Percentiles rank a stretch among this genome's conserved stretches.
These are phyloP conservation scores for Halesus radiatus DNA, from an alignment of 1,140 invertebrate species.

Conservation along the genomic window DNA sequence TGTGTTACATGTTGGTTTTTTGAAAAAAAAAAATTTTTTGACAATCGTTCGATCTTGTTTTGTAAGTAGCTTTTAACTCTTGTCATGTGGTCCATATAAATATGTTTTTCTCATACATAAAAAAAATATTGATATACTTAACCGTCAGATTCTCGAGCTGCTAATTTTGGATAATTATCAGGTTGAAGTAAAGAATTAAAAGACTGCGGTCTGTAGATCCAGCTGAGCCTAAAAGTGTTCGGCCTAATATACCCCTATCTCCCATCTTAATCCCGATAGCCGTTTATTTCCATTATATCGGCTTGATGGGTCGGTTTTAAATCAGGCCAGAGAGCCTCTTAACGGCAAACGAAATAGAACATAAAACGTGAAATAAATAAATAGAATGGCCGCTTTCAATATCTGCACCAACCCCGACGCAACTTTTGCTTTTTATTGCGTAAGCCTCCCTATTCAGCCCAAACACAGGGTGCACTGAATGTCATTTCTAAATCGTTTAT, in stretches of 20 bases:
- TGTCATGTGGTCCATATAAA: too few relatives aligned
- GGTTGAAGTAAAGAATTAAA: too few relatives aligned
- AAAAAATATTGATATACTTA: too few relatives aligned
- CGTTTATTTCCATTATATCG: slow-evolving; percentile 47
- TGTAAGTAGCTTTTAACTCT: too few relatives aligned
- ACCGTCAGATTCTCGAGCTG: background rate
- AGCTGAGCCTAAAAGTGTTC: background rate
- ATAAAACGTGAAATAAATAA: slow-evolving; percentile 46
- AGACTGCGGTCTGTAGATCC: background rate
- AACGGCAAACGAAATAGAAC: slow-evolving; percentile 44
- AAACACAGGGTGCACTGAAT: background rate
- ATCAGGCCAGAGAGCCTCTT: slow-evolving; percentile 41
- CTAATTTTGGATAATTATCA: background rate
- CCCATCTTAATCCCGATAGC: slow-evolving; percentile 25
- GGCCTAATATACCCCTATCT: background rate
- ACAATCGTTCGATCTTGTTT: too few relatives aligned
- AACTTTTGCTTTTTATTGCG: slow-evolving; percentile 34
- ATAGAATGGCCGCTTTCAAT: slow-evolving; percentile 41
- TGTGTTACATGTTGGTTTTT: too few relatives aligned
- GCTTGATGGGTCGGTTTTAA: slow-evolving; percentile 48
- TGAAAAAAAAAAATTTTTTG: too few relatives aligned
- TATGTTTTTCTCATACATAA: too few relatives aligned
- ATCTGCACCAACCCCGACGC: slow-evolving; percentile 18
- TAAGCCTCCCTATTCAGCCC: background rate
- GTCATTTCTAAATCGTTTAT: background rate